Base-by-base conservation (phyloP, 2,888 invertebrate species). In the Metellina segmentata region DNA sequence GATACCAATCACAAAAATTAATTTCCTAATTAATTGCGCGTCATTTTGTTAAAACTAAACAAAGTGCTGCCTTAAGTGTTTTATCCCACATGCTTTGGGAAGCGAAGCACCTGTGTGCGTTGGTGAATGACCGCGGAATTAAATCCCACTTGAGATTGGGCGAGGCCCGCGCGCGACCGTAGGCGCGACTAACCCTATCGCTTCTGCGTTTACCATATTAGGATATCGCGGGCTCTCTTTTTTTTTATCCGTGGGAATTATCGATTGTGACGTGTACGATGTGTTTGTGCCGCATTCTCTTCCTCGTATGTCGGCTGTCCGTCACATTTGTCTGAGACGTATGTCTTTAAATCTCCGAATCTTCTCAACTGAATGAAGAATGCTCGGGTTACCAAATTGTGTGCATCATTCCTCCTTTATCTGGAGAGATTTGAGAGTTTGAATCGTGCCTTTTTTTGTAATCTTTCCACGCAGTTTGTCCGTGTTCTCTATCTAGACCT, bases 51-150 rank as follows among this genome's bases (percentile, higher is more conserved):
- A 61, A n/a, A 34, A 16, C 48, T 49, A 77, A 77, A 77, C 77
- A 77, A 49, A 49, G 77, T 34, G 34, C 34, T 34, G 34, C 34
- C 61, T 61, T 16, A 61, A 11, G 61, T 4, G 51, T 48, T 71
- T 69, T 52, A 81, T 90, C 85, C 90, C 81, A 85, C 90, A 48
- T 74, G 7, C 6, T 48, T 79, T 79, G 75, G 77, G 48, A 0
- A 78, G 34, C 19, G 11, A n/a, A 70, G 85, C 90, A 86, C 85
- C 85, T 90, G 85, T 90, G 85, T 86, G 90, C 74, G 90, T 90
- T 85, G 90, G 85, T 86, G 90, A 90, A 85, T 90, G 90, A 90
- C 90, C 90, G 85, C 74, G 51, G 69, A 52, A 78, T 69, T 61
- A 79, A 88, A 81, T 51, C 90, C 90, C 90, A 90, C 90, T 34